Conservation (phyloP, 2,888 invertebrate species). For the Gymnoscelis rufifasciata region DNA sequence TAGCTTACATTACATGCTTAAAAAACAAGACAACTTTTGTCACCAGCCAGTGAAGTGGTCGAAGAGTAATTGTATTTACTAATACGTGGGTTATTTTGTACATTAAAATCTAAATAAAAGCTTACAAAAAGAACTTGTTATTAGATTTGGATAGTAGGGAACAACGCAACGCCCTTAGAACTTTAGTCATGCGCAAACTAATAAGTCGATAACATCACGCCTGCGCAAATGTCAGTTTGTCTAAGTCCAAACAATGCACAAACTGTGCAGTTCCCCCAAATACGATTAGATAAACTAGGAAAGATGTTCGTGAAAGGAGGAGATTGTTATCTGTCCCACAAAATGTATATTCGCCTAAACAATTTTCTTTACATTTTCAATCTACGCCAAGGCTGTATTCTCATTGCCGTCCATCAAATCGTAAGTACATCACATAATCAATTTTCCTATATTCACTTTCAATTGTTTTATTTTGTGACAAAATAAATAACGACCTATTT, state of each 20-base stretch:
- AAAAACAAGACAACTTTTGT: too few relatives aligned
- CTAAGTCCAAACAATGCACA: constrained; percentile 55
- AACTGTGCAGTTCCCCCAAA: constrained; percentile 37
- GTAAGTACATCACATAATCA: constrained; percentile 53
- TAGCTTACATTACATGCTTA: not conserved
- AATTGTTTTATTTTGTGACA: not conserved
- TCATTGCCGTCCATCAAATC: constrained; percentile 77
- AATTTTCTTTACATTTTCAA: constrained; percentile 74
- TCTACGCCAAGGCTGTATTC: constrained; percentile 75
- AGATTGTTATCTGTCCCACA: constrained; percentile 64
- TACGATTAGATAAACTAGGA: constrained; percentile 35
- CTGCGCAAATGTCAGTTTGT: constrained; percentile 50
- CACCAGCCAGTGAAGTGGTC: too few relatives aligned
- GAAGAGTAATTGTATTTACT: too few relatives aligned
- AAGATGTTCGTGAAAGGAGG: constrained; percentile 64
- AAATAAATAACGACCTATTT: not conserved
- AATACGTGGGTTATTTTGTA: too few relatives aligned
- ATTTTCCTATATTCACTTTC: not conserved
- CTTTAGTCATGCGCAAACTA: constrained; percentile 48
- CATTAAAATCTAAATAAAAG: not conserved
- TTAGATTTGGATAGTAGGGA: not conserved
- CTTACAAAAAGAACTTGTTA: not conserved
- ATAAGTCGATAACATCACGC: constrained; percentile 60
- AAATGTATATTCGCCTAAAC: constrained; percentile 67
- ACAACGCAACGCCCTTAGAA: not conserved